A percentile compares a stretch with the other conserved stretches of the same genome.
Evolutionary conservation across 1,140 invertebrate species (phyloP).

Genomic region (Delia radicum): DNA sequence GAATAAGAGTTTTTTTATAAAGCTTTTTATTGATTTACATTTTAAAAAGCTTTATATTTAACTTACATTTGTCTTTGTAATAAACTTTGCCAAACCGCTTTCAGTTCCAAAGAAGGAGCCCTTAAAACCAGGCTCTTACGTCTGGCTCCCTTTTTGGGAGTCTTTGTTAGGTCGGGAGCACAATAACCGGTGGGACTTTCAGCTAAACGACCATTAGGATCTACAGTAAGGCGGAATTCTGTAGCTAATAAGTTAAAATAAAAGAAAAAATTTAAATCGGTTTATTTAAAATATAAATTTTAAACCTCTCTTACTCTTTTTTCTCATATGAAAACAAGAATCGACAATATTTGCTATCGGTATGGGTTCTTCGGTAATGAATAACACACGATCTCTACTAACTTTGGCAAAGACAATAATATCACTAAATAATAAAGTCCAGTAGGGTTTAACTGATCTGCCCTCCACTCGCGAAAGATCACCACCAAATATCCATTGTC

Average conservation of each 20-base stretch:
- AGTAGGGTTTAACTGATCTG: slow-evolving; percentile 75
- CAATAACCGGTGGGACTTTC: slow-evolving; percentile 69
- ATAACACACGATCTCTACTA: slow-evolving; percentile 78
- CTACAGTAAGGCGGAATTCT: slow-evolving; percentile 69
- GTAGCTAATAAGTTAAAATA: slow-evolving; percentile 59
- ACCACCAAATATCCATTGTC: slow-evolving; percentile 85
- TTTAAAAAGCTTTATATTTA: not conserved
- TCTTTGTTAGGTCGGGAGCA: slow-evolving; percentile 61
- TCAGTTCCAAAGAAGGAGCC: slow-evolving; percentile 77
- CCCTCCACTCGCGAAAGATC: slow-evolving; percentile 79
- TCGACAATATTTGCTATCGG: slow-evolving; percentile 74
- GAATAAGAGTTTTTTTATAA: no score
- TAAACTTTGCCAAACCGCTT: slow-evolving; percentile 87
- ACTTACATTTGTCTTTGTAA: slow-evolving; percentile 83
- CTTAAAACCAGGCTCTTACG: slow-evolving; percentile 71
- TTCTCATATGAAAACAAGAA: slow-evolving; percentile 79
- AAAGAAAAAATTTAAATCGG: slow-evolving; percentile 25
- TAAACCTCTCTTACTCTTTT: slow-evolving; percentile 64
- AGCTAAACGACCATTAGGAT: slow-evolving; percentile 61
- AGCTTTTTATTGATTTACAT: no score
- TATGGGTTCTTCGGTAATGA: slow-evolving; percentile 83
- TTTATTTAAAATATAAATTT: no score
- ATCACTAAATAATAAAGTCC: slow-evolving; percentile 81
- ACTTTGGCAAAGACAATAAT: slow-evolving; percentile 81
- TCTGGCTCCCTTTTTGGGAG: slow-evolving; percentile 63